Evolutionary conservation across 1,140 invertebrate species (phyloP).

Genomic region (Andricus grossulariae): DNA sequence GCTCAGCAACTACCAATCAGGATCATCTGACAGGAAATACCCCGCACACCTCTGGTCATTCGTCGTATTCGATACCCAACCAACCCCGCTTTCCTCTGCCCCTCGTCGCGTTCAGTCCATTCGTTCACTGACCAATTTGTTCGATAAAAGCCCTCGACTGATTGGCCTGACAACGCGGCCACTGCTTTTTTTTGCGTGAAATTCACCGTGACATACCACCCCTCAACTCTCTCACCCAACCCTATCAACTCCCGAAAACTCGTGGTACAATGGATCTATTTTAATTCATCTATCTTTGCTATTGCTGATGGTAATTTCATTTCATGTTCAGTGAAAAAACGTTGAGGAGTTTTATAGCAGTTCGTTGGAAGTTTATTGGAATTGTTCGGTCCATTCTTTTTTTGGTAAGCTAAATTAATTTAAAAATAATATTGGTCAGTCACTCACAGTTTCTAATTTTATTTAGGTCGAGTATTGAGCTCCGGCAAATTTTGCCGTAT

Average conservation of each 20-base stretch:
- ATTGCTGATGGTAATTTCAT: slow-evolving; percentile 32
- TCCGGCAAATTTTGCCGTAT: too few species aligned
- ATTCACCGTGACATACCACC: slow-evolving; percentile 63
- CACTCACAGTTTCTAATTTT: too few species aligned
- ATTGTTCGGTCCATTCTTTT: neutral
- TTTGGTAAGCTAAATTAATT: too few species aligned
- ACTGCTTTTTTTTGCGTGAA: slow-evolving; percentile 68
- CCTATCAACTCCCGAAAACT: slow-evolving; percentile 6
- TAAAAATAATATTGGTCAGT: too few species aligned
- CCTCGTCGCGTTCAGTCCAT: slow-evolving; percentile 46
- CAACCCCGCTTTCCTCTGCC: slow-evolving; percentile 51
- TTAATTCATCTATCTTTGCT: slow-evolving; percentile 34
- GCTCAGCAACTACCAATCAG: slow-evolving; percentile 75
- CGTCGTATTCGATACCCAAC: slow-evolving; percentile 47
- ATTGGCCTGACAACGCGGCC: slow-evolving; percentile 71
- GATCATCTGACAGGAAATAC: slow-evolving; percentile 73
- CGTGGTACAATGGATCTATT: slow-evolving; percentile 6
- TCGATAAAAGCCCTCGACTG: slow-evolving; percentile 74
- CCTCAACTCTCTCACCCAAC: neutral
- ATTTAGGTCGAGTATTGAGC: too few species aligned
- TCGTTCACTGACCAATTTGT: slow-evolving; percentile 72
- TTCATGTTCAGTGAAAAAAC: slow-evolving; percentile 12
- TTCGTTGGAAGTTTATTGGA: slow-evolving; percentile 8
- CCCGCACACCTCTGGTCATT: slow-evolving; percentile 52
- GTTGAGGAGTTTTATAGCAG: neutral